Evolutionary conservation across 2,113 vertebrate species (phyloP), one percentile per base, ranked within the genome.

Genomic region (Euleptes europaea): DNA sequence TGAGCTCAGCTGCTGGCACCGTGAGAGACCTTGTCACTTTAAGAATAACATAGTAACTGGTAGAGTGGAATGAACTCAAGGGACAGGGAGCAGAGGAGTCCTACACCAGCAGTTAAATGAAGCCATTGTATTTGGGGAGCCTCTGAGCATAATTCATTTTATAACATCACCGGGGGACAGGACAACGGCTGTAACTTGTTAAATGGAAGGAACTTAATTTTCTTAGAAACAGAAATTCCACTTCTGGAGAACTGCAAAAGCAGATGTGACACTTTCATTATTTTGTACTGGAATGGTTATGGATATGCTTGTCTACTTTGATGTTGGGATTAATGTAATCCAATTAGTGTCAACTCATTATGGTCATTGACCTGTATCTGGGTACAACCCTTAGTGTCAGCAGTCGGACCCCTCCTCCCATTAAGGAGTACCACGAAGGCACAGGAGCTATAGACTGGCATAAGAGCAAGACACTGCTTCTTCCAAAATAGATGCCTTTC

Each of bases 21-120:
- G 13, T 82, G 66, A 72, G 28, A 89, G 44, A 84, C 75, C 49
- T 67, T 60, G 63, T 84, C 47, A 85, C 35, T 88, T 90, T 77
- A 88, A 87, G 69, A 67, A 69, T 57, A 78, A 31, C 60, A 14
- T 40, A 86, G 26, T 89, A 83, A 88, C 80, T 84, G 42, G 33
- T 81, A 88, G 78, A 47, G 66, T 74, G 71, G 49, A 87, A 47
- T 84, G 40, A 85, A 86, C 83, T 0, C 66, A 17, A 12, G 33
- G 21, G 10, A 51, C 74, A 84, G 40, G 35, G 74, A 7, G 63
- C 87, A 84, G 75, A 57, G 81, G 28, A 69, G 11, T 35, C 60
- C 28, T 49, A 75, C 69, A 82, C 63, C 42, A n/a, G 10, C 44
- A 90, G 67, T 31, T 84, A 90, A 92, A 91, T 78, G 12, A 77